Conservation (phyloP, 2,113 vertebrate species). For the Peromyscus leucopus region DNA sequence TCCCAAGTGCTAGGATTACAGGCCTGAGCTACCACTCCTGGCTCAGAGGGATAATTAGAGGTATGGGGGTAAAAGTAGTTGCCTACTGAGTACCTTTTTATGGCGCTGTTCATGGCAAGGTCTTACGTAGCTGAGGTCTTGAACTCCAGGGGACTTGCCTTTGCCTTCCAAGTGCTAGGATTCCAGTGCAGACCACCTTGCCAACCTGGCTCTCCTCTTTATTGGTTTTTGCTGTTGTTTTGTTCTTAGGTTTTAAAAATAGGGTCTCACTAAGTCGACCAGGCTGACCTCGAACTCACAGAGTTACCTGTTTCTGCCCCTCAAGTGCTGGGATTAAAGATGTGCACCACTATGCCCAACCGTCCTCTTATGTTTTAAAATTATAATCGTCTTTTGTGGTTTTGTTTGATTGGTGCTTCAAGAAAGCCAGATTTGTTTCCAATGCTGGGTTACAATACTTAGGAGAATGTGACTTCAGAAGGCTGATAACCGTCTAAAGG, state of each 20-base stretch:
- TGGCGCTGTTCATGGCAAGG: neutral
- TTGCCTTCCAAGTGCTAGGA: neutral
- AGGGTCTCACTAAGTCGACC: neutral
- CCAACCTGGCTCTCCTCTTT: neutral
- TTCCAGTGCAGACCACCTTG: neutral
- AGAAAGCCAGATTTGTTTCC: constrained; percentile 46
- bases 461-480: constrained; percentile 16
- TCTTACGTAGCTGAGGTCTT: neutral
- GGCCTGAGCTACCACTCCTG: neutral
- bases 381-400: constrained; percentile 14
- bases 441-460: constrained; percentile 34
- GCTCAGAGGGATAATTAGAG: constrained; percentile 58
- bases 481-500: constrained; percentile 33
- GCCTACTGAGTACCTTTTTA: constrained; percentile 48
- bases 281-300: neutral
- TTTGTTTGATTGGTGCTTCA: constrained; percentile 42
- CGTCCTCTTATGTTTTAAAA: constrained; percentile 52
- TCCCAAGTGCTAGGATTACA: neutral
- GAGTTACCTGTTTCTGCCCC: neutral
- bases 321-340: neutral
- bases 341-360: neutral
- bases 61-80: constrained; percentile 50
- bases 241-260: neutral
- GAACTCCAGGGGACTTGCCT: neutral
- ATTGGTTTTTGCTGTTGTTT: neutral